Conservation (phyloP, 2,888 invertebrate species). For the Glyphotaelius pellucidus region DNA sequence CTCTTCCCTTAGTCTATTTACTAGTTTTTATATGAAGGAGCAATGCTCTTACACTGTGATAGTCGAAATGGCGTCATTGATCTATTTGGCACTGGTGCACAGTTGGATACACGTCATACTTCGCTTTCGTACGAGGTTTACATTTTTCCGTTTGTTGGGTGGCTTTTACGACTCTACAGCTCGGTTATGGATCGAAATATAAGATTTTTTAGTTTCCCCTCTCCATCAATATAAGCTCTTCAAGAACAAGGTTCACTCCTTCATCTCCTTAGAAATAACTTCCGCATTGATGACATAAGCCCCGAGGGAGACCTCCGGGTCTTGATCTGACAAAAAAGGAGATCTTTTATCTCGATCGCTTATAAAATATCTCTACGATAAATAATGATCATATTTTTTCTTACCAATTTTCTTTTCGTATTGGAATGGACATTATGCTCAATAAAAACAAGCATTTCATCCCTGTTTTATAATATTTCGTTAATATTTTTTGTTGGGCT, state of each 20-base stretch:
- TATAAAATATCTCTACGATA: not conserved
- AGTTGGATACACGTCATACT: not conserved
- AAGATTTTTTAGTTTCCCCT: not conserved
- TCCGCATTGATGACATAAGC: not conserved
- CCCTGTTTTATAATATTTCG: not conserved
- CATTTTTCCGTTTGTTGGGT: not conserved
- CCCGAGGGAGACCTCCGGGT: not conserved
- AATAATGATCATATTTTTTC: not conserved
- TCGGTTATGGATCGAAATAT: not conserved
- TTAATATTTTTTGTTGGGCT: not conserved
- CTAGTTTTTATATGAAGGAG: too few relatives aligned
- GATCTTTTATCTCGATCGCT: not conserved
- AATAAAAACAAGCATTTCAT: not conserved
- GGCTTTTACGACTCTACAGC: not conserved
- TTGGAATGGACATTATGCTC: not conserved
- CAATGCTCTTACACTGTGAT: too few relatives aligned
- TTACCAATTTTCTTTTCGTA: not conserved
- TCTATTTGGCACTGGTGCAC: too few relatives aligned
- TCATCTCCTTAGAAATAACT: too few relatives aligned
- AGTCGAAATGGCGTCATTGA: too few relatives aligned
- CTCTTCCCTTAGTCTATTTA: too few relatives aligned
- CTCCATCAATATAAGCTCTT: not conserved
- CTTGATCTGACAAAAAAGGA: not conserved
- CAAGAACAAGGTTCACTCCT: not conserved
- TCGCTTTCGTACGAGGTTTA: not conserved